Evolutionary conservation across 2,888 invertebrate species (phyloP).

Genomic region (Apeira syringaria): DNA sequence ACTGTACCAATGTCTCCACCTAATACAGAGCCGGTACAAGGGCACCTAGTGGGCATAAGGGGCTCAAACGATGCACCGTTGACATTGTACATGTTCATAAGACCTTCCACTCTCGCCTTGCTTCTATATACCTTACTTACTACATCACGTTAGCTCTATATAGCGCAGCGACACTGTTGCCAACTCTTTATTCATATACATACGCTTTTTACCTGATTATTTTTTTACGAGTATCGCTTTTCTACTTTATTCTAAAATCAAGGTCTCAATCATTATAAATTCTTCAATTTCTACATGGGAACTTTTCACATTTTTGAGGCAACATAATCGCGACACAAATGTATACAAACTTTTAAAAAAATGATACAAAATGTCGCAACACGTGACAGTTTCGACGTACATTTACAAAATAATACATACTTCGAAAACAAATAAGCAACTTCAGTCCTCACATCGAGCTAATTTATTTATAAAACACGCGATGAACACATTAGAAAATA

Average conservation of each 20-base stretch:
- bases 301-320: too few species aligned
- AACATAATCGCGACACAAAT: too few species aligned
- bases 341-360: background rate
- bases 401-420: constrained; percentile 23
- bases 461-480: constrained; percentile 3
- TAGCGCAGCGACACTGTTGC: constrained; percentile 54
- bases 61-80: background rate
- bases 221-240: background rate
- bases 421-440: constrained; percentile 17
- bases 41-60: background rate
- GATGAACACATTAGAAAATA: constrained; percentile 29
- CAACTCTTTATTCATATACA: constrained; percentile 33
- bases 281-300: background rate
- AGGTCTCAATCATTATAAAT: too few species aligned
- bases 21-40: background rate
- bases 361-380: constrained; percentile 9
- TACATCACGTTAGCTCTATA: constrained; percentile 41
- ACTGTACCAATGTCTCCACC: background rate
- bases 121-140: constrained; percentile 7
- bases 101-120: background rate
- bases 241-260: background rate
- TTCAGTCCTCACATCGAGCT: constrained; percentile 20
- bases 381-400: constrained; percentile 12
- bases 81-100: background rate
- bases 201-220: constrained; percentile 9